phyloP scores from a whole-genome alignment of 2,113 vertebrate genomes.

The Onychostruthus taczanowskii region DNA sequence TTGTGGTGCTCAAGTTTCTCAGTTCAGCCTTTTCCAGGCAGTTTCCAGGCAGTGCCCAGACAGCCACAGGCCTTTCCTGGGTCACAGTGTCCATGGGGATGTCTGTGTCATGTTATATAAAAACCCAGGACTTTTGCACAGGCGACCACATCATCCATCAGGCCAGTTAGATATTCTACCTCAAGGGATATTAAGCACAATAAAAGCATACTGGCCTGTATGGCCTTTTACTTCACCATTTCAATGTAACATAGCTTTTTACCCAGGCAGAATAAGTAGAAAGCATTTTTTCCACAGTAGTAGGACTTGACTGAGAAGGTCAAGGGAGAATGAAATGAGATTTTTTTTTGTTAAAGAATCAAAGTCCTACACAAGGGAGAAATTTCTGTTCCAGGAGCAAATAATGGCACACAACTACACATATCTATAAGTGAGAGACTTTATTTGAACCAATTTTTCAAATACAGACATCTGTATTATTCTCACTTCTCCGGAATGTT shows the following conservation, averaged over 20 bases:
- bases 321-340: neutral
- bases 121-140: neutral
- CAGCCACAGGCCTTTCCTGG: neutral
- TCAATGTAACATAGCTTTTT: neutral
- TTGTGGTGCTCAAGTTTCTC: neutral
- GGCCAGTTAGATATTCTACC: neutral
- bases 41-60: neutral
- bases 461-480: conserved; percentile 68
- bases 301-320: neutral
- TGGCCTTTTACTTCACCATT: neutral
- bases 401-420: conserved; percentile 30
- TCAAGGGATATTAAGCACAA: neutral
- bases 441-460: conserved; percentile 66
- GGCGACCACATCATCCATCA: neutral
- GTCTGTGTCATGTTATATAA: neutral
- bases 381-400: neutral
- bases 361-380: neutral
- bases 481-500: conserved; percentile 64
- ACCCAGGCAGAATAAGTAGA: neutral
- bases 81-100: accelerated
- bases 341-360: neutral
- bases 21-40: neutral
- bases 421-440: conserved; percentile 52
- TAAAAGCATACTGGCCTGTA: neutral
- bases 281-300: neutral